Evolutionary conservation across 2,888 invertebrate genomes (phyloP), one percentile per base, ranked within the genome.

Genomic region (Salpingus planirostris): DNA sequence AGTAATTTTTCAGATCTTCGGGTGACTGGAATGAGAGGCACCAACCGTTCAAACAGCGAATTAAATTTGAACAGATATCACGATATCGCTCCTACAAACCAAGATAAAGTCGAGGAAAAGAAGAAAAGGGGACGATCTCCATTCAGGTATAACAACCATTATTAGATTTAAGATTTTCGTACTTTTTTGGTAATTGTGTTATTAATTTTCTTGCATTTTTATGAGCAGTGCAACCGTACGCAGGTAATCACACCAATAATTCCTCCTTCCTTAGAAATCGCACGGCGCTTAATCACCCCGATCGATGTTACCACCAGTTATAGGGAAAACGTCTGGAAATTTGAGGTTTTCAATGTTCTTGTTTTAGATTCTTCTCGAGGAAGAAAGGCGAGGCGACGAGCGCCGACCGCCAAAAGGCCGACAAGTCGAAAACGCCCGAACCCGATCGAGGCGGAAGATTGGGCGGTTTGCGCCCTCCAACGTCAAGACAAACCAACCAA

Each of bases 101-200:
- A 50, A 30, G 55, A 56, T 15, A 58, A 59, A 40, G 52, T 49
- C 3, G 60, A 64, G 24, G 80, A 85, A 54, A 81, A 85, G 57
- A 80, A 85, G 62, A 78, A 80, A 56, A 70, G 92, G 6, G 90
- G 91, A 30, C 76, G 91, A 44, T 92, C 92, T 21, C 92, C 95
- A 11, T 95, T 96, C 65, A 85, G 85, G 80, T 85, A 53, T n/a
- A n/a, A n/a, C n/a, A n/a, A 11, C 10, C 11, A 27, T 21, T 13
- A 24, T 10, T 26, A 11, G 15, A 31, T 31, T 36, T 24, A 14
- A 29, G 23, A 15, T 29, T 33, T 30, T 36, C 32, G 33, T 40
- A 5, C 18, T n/a, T 6, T 6, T 8, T 18, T 18, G 18, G 18
- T 8, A 18, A 10, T 23, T 11, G 10, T 7, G 5, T 23, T 23